Conservation (phyloP, 2,888 invertebrate genomes). For the Atrina japonica region DNA sequence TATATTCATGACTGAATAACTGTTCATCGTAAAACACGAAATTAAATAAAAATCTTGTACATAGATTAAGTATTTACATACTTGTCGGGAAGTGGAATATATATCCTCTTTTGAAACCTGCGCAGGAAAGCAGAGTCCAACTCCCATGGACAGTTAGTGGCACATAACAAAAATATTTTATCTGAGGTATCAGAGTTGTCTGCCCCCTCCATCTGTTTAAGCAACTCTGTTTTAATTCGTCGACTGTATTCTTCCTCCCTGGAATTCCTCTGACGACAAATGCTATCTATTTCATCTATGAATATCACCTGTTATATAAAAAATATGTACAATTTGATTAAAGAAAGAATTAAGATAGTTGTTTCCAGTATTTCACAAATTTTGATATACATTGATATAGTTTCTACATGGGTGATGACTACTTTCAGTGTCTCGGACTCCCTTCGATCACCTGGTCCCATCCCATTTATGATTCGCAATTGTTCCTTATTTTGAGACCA, state of each 20-base stretch:
- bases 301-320: slow-evolving; percentile 83
- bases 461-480: too few relatives aligned
- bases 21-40: too few relatives aligned
- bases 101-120: slow-evolving; percentile 83
- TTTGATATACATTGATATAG: too few relatives aligned
- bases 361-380: too few relatives aligned
- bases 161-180: slow-evolving; percentile 82
- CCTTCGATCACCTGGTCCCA: too few relatives aligned
- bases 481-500: too few relatives aligned
- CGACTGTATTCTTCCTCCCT: slow-evolving; percentile 83
- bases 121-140: slow-evolving; percentile 84
- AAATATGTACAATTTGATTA: slow-evolving; percentile 7
- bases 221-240: slow-evolving; percentile 84
- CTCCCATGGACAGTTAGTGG: slow-evolving; percentile 86
- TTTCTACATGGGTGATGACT: too few relatives aligned
- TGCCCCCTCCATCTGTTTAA: slow-evolving; percentile 83
- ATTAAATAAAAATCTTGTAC: too few relatives aligned
- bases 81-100: slow-evolving; percentile 83
- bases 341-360: too few relatives aligned
- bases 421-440: too few relatives aligned
- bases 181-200: slow-evolving; percentile 64
- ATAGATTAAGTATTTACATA: slow-evolving; percentile 49
- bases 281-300: slow-evolving; percentile 85
- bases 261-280: slow-evolving; percentile 82
- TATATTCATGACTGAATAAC: too few relatives aligned